These are phyloP conservation scores for Lepidiolamprologus cunningtoni DNA, from an alignment of 2,113 vertebrate genomes.

Conservation along the genomic window DNA sequence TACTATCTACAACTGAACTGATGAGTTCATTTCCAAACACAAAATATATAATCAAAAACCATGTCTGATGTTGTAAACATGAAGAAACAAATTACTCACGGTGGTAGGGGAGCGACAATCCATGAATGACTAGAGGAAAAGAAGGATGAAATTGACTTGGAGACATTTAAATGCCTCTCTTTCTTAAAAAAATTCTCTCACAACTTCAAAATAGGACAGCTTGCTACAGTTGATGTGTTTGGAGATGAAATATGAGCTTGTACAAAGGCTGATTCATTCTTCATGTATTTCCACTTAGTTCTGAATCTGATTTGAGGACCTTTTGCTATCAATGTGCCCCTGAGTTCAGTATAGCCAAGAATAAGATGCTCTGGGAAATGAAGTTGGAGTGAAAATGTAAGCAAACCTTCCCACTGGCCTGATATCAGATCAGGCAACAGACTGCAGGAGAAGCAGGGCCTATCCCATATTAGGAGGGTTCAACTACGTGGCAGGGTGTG, in stretches of 20 bases:
- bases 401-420: constrained; percentile 45
- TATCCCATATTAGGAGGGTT: constrained; percentile 54
- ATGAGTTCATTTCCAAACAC: constrained; percentile 51
- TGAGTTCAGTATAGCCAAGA: constrained; percentile 28
- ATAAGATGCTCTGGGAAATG: constrained; percentile 56
- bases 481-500: constrained; percentile 61
- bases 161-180: constrained; percentile 48
- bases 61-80: constrained; percentile 63
- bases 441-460: constrained; percentile 31
- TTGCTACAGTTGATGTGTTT: constrained; percentile 24
- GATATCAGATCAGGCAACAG: constrained; percentile 59
- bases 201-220: constrained; percentile 46
- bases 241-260: constrained; percentile 41
- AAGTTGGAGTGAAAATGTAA: constrained; percentile 55
- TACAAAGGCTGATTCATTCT: constrained; percentile 37
- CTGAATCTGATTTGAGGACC: constrained; percentile 43
- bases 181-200: constrained; percentile 30
- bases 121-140: constrained; percentile 53
- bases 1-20: constrained; percentile 23
- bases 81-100: constrained; percentile 57
- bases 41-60: constrained; percentile 53
- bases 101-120: constrained; percentile 44
- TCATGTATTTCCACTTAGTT: constrained; percentile 36
- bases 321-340: constrained; percentile 37
- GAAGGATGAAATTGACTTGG: constrained; percentile 50